Base-by-base conservation (phyloP, 37 sponge, comb jelly and placozoan species). In the Theonella swinhoei region DNA sequence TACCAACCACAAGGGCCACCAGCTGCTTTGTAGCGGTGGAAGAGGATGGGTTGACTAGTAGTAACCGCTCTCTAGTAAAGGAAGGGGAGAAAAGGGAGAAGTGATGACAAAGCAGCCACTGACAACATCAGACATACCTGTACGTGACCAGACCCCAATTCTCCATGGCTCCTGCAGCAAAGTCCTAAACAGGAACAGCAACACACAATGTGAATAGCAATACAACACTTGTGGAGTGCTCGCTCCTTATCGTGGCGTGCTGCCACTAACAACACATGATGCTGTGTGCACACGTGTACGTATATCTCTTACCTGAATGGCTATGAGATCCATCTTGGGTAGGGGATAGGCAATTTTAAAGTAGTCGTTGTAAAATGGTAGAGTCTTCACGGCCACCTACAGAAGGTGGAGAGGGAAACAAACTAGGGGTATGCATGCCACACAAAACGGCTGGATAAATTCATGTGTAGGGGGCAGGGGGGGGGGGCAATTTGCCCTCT, bases 121-220 rank as follows among this genome's bases (percentile, higher is more conserved):
- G n/a, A n/a, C n/a, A n/a, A n/a, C n/a, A n/a, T n/a, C n/a, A n/a
- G n/a, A n/a, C n/a, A n/a, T n/a, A n/a, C n/a, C n/a, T n/a, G n/a
- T 92, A 94, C 1, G 96, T 95, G 39, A 92, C 91, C 39, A 92
- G 90, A 4, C 98, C 95, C 98, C 98, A 95, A 81, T 95, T 95
- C 83, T 95, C 95, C 95, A 95, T 98, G 7, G 95, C 98, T 20
- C 93, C 92, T 77, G 88, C 86, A 60, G 9, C 3, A 63, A 63
- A 2, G 3, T 28, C 3, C 26, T n/a, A n/a, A n/a, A n/a, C n/a
- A n/a, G n/a, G n/a, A n/a, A n/a, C n/a, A n/a, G n/a, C n/a, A n/a
- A n/a, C n/a, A n/a, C n/a, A n/a, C n/a, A n/a, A n/a, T n/a, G n/a
- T n/a, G n/a, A n/a, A n/a, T n/a, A n/a, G n/a, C n/a, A n/a, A n/a